phyloP scores from a whole-genome alignment of 2,888 invertebrate genomes.

The Pseudococcus longispinus region DNA sequence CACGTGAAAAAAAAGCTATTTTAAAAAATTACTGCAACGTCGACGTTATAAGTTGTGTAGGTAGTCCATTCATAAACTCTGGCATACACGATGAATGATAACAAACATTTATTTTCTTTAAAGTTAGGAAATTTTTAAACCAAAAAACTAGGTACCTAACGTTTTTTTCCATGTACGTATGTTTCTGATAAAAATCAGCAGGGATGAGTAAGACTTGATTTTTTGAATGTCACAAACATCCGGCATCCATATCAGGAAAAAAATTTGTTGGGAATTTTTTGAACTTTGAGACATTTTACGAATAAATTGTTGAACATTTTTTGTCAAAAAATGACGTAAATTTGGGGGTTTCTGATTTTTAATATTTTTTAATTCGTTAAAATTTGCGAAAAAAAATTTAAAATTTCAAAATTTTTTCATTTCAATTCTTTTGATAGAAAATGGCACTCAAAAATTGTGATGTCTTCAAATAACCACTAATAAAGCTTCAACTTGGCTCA shows the following conservation, averaged over 20 bases:
- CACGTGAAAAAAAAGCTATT: background rate
- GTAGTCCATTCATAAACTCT: background rate
- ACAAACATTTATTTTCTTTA: background rate
- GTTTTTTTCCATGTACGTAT: background rate
- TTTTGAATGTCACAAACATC: too few relatives aligned
- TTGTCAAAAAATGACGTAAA: background rate
- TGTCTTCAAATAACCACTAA: too few relatives aligned
- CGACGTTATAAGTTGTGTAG: background rate
- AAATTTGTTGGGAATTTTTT: background rate
- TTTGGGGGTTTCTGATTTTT: background rate
- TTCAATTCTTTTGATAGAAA: too few relatives aligned
- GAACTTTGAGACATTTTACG: too few relatives aligned
- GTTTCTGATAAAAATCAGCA: background rate
- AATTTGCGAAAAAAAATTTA: too few relatives aligned
- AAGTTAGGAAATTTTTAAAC: background rate
- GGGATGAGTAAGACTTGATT: background rate
- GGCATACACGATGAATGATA: background rate
- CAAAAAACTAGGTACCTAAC: too few relatives aligned
- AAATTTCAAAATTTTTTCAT: too few relatives aligned
- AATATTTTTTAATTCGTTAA: too few relatives aligned
- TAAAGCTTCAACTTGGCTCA: too few relatives aligned
- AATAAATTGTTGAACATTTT: background rate
- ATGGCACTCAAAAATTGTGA: too few relatives aligned
- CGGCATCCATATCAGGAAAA: too few relatives aligned
- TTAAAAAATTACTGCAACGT: background rate